Base-by-base conservation (phyloP, 2,888 invertebrate genomes). In the Aleiodes testaceus region DNA sequence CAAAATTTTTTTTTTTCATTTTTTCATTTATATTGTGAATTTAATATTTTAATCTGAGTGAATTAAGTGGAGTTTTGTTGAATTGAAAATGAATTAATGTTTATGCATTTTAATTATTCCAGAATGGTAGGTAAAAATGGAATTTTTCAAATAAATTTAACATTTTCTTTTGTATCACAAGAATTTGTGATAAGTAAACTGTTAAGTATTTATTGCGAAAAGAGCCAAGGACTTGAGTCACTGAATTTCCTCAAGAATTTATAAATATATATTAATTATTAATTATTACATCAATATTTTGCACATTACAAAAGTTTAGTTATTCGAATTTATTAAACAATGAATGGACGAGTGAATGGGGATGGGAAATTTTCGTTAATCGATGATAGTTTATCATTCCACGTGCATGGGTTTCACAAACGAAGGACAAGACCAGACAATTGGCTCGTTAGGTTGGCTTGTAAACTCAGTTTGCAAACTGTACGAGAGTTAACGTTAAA, bases 361-460 rank as follows among this genome's bases (percentile, higher is more conserved):
- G 26, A 2, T 1, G 26, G 26, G 12, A 18, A 47, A 45, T 63
- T 45, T 20, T 45, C 44, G 47, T 63, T 63, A 63, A 63, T 63
- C 45, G 53, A 66, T 53, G 53, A 53, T 66, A 66, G 53, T 53
- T 53, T 53, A 42, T 66, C 52, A 53, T 66, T 66, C 50, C 59
- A 61, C 50, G 61, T 70, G 59, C 20, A 66, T 16, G 44, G 49
- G 18, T 44, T 44, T 36, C 53, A 53, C 30, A 20, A 59, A 16
- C 30, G 59, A 47, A 59, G 52, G 63, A 63, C 63, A 44, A 44
- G 20, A 45, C 9, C 36, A 53, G 52, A 66, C 55, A 70, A 70
- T 70, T 66, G 70, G 70, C 66, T 70, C 70, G 66, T 70, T 70
- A 69, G 70, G 36, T 59, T 20, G 30, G 26, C 53, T 36, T 18